A percentile compares a stretch with the other conserved stretches of the same genome.
Evolutionary conservation across 2,888 invertebrate species (phyloP).

Genomic region (Chalcis sispes): DNA sequence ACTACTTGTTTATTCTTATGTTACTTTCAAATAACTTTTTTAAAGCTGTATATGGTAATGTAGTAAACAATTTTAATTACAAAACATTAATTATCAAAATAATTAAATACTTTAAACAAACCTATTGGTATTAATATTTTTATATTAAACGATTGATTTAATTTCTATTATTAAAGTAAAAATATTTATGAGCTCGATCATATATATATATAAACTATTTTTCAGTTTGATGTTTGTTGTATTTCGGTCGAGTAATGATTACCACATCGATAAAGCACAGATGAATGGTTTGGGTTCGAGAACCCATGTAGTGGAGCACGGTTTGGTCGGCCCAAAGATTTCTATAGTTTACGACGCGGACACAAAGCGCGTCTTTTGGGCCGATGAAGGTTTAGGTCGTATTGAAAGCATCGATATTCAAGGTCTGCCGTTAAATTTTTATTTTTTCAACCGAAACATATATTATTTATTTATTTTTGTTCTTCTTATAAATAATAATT

Average conservation of each 20-base stretch:
- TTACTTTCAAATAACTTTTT: background rate
- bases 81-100: background rate
- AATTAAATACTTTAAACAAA: no score
- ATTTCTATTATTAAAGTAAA: no score
- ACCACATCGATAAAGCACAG: constrained; percentile 82
- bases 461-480: background rate
- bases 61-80: background rate
- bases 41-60: background rate
- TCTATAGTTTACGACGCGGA: constrained; percentile 79
- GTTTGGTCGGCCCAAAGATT: constrained; percentile 78
- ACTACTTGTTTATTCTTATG: background rate
- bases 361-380: constrained; percentile 81
- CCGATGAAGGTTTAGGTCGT: constrained; percentile 81
- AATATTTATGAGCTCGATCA: no score
- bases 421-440: constrained; percentile 72
- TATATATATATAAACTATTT: background rate
- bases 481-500: background rate
- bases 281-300: constrained; percentile 81
- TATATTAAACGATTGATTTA: no score
- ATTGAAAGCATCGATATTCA: constrained; percentile 82
- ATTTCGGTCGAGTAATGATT: constrained; percentile 60
- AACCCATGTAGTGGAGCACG: constrained; percentile 74
- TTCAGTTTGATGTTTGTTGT: constrained; percentile 68
- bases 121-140: no score
- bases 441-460: background rate